phyloP scores from a whole-genome alignment of 2,888 invertebrate species.

The Torymus texanus region DNA sequence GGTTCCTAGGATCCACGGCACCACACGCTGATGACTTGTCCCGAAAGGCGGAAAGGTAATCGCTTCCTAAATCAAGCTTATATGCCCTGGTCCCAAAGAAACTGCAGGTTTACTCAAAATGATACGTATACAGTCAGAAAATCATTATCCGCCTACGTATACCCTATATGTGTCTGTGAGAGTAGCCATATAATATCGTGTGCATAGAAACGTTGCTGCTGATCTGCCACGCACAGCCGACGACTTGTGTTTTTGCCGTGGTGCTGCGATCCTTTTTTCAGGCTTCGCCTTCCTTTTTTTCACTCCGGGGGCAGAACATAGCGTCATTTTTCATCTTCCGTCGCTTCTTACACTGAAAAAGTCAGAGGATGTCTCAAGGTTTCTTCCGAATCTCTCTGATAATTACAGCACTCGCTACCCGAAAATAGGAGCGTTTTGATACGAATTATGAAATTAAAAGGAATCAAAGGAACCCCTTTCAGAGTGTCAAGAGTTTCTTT shows the following conservation, averaged over 20 bases:
- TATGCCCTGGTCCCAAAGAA: slow-evolving; percentile 1
- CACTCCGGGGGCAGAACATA: not conserved
- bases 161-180: not conserved
- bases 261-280: not conserved
- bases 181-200: not conserved
- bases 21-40: slow-evolving; percentile 64
- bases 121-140: slow-evolving; percentile 48
- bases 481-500: slow-evolving; percentile 49
- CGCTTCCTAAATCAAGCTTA: slow-evolving; percentile 64
- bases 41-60: slow-evolving; percentile 66
- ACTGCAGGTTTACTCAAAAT: slow-evolving; percentile 43
- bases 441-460: slow-evolving; percentile 55
- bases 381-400: slow-evolving; percentile 18
- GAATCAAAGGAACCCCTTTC: not conserved
- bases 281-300: not conserved
- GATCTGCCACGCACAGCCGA: not conserved
- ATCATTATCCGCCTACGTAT: slow-evolving; percentile 46
- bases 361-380: slow-evolving; percentile 44
- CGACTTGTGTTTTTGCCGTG: not conserved
- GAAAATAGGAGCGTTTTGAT: slow-evolving; percentile 48
- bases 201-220: slow-evolving; percentile 4
- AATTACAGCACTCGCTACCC: slow-evolving; percentile 45
- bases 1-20: slow-evolving; percentile 66
- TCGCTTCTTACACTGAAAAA: slow-evolving; percentile 31
- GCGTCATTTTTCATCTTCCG: slow-evolving; percentile 53